Base-by-base conservation (phyloP, 64 coral and sea anemone genomes). In the Hydrozoanthus tunicans region DNA sequence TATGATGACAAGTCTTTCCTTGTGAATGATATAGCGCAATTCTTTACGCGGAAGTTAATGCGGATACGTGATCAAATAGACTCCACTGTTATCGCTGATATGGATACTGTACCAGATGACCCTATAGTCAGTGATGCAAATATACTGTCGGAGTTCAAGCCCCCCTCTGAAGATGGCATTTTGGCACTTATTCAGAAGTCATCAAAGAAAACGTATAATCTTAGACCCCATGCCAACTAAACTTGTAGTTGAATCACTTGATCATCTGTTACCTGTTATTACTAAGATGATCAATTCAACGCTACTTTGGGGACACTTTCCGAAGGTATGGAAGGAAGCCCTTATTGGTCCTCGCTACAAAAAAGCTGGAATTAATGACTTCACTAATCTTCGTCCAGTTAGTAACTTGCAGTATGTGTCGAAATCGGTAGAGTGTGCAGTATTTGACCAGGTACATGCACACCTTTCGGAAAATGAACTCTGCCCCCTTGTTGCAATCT, bases 41-140 rank as follows among this genome's bases (percentile, higher is more conserved):
- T 86, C 51, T 93, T 93, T 93, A 73, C 51, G 76, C 73, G 91
- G 51, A 88, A 93, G 62, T 88, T 93, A 93, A 69, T 70, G 55
- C 59, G 73, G 73, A 93, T 93, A 68, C 73, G 91, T 70, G 91
- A 85, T 70, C 59, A 93, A 66, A 93, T 79, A 86, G 82, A 88
- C n/a, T 86, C 82, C 63, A 93, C 82, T 51, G 76, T 86, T 93
- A 68, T 88, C 13, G 9, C 82, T 23, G 82, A 88, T 88, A 79
- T 70, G 62, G 81, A 93, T 78, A 54, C 76, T 71, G 73, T 93
- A 53, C 82, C 82, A 53, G 91, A 73, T 80, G 83, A 88, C 60
- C 91, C 91, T 69, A 86, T 56, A 67, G 80, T 78, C 27, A 78
- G 70, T 59, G 91, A 86, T 27, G 14, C 58, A 76, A 77, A 86